Evolutionary conservation across 2,113 vertebrate species (phyloP).

Genomic region (Suricata suricatta): DNA sequence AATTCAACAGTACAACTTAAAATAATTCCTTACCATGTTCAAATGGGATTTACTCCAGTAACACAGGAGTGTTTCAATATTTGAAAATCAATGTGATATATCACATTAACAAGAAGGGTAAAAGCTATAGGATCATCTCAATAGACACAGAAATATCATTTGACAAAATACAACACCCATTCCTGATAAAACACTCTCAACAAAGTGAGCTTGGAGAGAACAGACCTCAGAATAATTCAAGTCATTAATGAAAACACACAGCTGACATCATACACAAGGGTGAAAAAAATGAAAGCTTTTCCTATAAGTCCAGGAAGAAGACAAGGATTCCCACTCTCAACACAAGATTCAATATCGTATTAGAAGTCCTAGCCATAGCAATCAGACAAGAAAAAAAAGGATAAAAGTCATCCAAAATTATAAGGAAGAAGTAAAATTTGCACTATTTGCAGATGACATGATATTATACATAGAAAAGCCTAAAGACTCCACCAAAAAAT

Average conservation of each 20-base stretch:
- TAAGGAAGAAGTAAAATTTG: too few relatives aligned
- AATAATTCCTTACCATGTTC: not conserved
- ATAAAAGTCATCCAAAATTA: too few relatives aligned
- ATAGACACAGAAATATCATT: not conserved
- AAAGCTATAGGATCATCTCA: not conserved
- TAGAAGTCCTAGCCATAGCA: not conserved
- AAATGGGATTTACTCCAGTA: not conserved
- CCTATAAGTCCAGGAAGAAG: not conserved
- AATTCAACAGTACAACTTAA: not conserved
- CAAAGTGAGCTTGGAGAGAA: not conserved
- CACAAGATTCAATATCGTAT: not conserved
- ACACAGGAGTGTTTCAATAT: not conserved
- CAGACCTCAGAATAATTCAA: not conserved
- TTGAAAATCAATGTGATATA: not conserved
- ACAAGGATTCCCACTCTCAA: not conserved
- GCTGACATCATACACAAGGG: not conserved
- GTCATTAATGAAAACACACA: not conserved
- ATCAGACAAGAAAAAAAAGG: too few relatives aligned
- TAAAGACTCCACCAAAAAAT: too few relatives aligned
- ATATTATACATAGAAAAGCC: too few relatives aligned
- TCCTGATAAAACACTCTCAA: not conserved
- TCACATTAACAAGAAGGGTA: not conserved
- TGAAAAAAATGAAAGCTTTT: not conserved
- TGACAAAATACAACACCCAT: not conserved
- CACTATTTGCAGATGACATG: too few relatives aligned